Evolutionary conservation across 2,113 vertebrate species (phyloP).

Genomic region (Camelus dromedarius): DNA sequence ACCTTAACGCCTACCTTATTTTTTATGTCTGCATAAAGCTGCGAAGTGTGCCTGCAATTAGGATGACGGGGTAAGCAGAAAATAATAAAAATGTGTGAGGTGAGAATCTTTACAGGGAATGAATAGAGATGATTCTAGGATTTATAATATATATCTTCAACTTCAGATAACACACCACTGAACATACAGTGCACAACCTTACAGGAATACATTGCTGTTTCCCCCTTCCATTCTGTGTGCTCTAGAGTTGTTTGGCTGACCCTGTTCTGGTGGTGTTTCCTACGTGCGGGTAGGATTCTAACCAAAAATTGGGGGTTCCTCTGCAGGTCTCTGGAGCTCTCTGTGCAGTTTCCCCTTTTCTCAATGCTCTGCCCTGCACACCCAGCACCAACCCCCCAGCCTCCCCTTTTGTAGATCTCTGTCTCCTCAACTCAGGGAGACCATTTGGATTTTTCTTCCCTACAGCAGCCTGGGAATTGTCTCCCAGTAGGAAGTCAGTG

Average conservation of each 20-base stretch:
- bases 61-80: slow-evolving; percentile 55
- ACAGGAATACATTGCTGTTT: background rate
- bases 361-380: background rate
- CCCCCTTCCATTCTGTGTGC: background rate
- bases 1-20: slow-evolving; percentile 73
- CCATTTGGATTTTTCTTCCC: background rate
- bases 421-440: background rate
- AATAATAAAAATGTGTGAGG: slow-evolving; percentile 73
- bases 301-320: rapidly evolving
- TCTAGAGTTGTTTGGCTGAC: background rate
- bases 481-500: background rate
- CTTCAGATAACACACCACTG: background rate
- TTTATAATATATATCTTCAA: background rate
- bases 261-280: background rate
- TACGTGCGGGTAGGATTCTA: no score
- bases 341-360: rapidly evolving
- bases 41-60: slow-evolving; percentile 74
- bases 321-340: background rate
- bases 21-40: slow-evolving; percentile 74
- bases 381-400: rapidly evolving
- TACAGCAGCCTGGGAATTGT: background rate
- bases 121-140: background rate
- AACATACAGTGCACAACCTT: rapidly evolving
- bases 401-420: background rate
- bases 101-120: slow-evolving; percentile 57